Evolutionary conservation across 1,140 invertebrate genomes (phyloP), one percentile per base, ranked within the genome.

Genomic region (Drosophila nannoptera): DNA sequence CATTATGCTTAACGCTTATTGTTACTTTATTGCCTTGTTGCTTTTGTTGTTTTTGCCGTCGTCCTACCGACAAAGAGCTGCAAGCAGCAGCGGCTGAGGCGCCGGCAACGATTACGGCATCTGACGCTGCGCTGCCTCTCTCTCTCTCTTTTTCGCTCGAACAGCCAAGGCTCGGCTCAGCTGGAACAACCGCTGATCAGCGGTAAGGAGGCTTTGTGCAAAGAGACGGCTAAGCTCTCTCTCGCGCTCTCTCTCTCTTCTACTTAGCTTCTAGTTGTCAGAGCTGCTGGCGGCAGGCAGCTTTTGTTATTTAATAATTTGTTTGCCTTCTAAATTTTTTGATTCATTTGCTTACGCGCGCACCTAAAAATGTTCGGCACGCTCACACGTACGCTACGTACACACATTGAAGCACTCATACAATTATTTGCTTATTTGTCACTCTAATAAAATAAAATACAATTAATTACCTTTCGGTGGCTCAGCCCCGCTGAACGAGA

Each of bases 381-480:
- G 50, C 48, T 12, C 36, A 53, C 49, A 61, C 22, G 22, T 22
- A 22, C 22, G 22, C 22, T 22, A 22, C 67, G 49, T 55, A 56
- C 63, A 45, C 40, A 68, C 36, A 50, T 40, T 60, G 48, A 43
- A 32, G 54, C 42, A 78, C 38, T n/a, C 53, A 68, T 54, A 59
- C 58, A 69, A 43, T 49, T 61, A 62, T 67, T 81, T 48, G 62
- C 65, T 67, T 66, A 71, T 80, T 86, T 77, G 81, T 71, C 76
- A 80, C 49, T 60, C 86, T 74, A 77, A 86, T 80, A 84, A 80
- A 86, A 71, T 77, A 74, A 86, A 78, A 84, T 73, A 67, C 69
- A 78, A 74, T 76, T 77, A 76, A 80, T 74, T 84, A 86, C 80
- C 81, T 84, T 59, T 69, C 65, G 16, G 40, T 46, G 49, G 48